Conservation (phyloP, 2,888 invertebrate species). For the Ormyrus rosae region DNA sequence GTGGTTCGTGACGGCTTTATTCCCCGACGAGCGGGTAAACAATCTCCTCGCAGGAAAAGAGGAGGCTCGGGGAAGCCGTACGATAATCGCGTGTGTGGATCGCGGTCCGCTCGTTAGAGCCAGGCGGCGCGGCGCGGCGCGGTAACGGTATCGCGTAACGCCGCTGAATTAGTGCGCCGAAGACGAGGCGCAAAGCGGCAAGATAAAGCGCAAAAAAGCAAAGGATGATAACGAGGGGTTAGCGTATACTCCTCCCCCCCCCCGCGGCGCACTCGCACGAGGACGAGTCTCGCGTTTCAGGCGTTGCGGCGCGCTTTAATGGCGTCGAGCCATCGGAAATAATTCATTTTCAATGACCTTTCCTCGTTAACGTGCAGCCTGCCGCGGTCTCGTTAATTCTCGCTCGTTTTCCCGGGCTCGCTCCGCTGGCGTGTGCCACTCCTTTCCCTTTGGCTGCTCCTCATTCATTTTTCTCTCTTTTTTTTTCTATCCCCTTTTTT, state of each 20-base stretch:
- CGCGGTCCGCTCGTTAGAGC: constrained; percentile 27
- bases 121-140: neutral
- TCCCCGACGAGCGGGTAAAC: constrained; percentile 20
- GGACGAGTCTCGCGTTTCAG: constrained; percentile 35
- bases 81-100: neutral
- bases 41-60: constrained; percentile 2
- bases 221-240: constrained; percentile 41
- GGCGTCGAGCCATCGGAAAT: constrained; percentile 58
- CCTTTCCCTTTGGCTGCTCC: neutral
- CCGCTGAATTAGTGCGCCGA: constrained; percentile 17
- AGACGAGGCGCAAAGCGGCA: neutral
- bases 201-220: neutral
- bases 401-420: constrained; percentile 39
- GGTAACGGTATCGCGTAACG: constrained; percentile 52
- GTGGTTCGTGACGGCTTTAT: neutral
- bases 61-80: constrained; percentile 20
- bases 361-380: constrained; percentile 62
- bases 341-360: constrained; percentile 66
- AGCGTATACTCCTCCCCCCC: neutral
- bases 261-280: neutral
- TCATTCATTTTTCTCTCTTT: neutral
- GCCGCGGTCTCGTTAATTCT: constrained; percentile 66
- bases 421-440: neutral
- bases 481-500: neutral
- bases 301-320: neutral